A percentile compares a stretch with the other conserved stretches of the same genome.
These are phyloP conservation scores for Hyperopisus bebe DNA, from an alignment of 2,113 vertebrate species.

Conservation along the genomic window DNA sequence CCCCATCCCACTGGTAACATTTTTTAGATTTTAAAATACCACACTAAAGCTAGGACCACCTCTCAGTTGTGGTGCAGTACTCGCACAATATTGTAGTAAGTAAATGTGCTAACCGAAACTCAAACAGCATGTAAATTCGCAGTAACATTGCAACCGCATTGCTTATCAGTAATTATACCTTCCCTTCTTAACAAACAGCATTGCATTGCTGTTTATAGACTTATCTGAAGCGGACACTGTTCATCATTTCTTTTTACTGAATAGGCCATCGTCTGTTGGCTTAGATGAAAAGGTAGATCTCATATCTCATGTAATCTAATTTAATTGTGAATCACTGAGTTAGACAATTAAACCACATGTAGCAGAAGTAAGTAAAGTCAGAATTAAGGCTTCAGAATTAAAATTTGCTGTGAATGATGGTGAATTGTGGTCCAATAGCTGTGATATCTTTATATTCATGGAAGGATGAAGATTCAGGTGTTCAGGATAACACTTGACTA, in stretches of 20 bases:
- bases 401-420: background rate
- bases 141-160: background rate
- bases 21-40: slow-evolving; percentile 12
- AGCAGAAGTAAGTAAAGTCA: background rate
- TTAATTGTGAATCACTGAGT: background rate
- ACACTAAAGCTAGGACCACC: background rate
- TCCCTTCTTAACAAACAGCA: background rate
- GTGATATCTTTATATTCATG: background rate
- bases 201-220: background rate
- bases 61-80: background rate
- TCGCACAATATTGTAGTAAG: background rate
- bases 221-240: background rate
- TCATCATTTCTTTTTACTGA: background rate
- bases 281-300: background rate
- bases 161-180: background rate
- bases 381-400: background rate
- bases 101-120: background rate
- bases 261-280: background rate
- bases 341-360: too few relatives aligned
- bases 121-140: background rate
- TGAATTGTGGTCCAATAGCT: background rate
- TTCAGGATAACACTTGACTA: background rate
- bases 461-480: background rate
- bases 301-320: background rate
- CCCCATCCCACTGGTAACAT: slow-evolving; percentile 71